Base-by-base conservation (phyloP, 2,113 vertebrate species). In the Plecotus auritus region DNA sequence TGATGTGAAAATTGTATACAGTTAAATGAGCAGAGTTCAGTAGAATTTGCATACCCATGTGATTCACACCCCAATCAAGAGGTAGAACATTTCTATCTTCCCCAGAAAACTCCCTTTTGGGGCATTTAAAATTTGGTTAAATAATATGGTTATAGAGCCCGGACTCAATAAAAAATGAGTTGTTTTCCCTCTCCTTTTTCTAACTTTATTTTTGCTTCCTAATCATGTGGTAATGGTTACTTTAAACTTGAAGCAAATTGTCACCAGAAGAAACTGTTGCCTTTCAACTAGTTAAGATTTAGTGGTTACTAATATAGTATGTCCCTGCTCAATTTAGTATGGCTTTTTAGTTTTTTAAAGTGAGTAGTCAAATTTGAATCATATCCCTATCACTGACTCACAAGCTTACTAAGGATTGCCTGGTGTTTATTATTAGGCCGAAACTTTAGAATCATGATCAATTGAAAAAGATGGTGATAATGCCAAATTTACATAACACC, bases 281-380 rank as follows among this genome's bases (percentile, higher is more conserved):
- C 59, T 97, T 96, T 93, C 64, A 85, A 61, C 88, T 73, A 67
- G 82, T 88, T 74, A 89, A 93, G 93, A 94, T 93, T 97, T 97
- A 69, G 94, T 95, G 90, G 83, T 93, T 95, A 88, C 90, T 95
- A 94, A 95, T 94, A 56, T 7, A 45, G 69, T 83, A 22, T 5
- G 37, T 85, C 95, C 74, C 92, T 92, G 66, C 69, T 88, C 59
- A 88, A 28, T 85, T 95, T 84, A 59, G 78, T 87, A 51, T 82
- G 92, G 47, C 49, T 88, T 90, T 90, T 96, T 70, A 20, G 64
- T 84, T n/a, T 37, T 74, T 73, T 49, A 69, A 42, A 90, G 49
- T 87, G 77, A 94, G 30, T 76, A 93, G 40, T 94, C 69, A 95
- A 90, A 45, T 85, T 85, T 97, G 97, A 97, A 74, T 97, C 97